Evolutionary conservation across 2,888 invertebrate species (phyloP).

Genomic region (Netelia melanura): DNA sequence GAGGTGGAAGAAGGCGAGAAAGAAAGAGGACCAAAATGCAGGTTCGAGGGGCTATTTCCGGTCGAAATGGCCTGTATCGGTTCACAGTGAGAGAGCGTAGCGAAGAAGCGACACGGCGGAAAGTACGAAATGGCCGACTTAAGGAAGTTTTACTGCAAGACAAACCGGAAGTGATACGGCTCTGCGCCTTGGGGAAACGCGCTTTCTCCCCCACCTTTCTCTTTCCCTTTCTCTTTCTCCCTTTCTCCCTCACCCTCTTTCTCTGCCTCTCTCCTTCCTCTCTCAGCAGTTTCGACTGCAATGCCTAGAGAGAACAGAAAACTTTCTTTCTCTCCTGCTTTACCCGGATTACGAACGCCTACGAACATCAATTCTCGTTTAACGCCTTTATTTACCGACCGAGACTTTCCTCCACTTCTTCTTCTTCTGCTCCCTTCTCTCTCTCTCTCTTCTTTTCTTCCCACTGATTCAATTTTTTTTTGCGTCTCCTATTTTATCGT

Average conservation of each 20-base stretch:
- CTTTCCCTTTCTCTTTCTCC: conserved; percentile 67
- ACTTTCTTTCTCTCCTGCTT: conserved; percentile 66
- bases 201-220: conserved; percentile 56
- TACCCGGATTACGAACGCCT: conserved; percentile 77
- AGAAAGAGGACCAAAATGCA: conserved; percentile 56
- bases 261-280: conserved; percentile 67
- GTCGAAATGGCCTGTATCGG: conserved; percentile 75
- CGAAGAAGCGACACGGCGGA: conserved; percentile 68
- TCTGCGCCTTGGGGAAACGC: conserved; percentile 70
- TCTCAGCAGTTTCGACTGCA: conserved; percentile 21
- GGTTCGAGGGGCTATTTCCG: conserved; percentile 69
- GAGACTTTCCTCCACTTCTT: conserved; percentile 62
- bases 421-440: conserved; percentile 56
- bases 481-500: background rate
- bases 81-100: conserved; percentile 42
- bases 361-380: conserved; percentile 83
- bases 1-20: background rate
- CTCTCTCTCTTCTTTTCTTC: conserved; percentile 17
- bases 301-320: conserved; percentile 44
- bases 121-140: conserved; percentile 77
- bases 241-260: conserved; percentile 42
- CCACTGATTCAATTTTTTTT: conserved; percentile 27
- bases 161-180: conserved; percentile 83
- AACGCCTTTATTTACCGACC: conserved; percentile 82
- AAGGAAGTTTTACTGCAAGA: conserved; percentile 81